phyloP scores from a whole-genome alignment of 1,140 invertebrate species.

The Pseudomyrmex concolor region DNA sequence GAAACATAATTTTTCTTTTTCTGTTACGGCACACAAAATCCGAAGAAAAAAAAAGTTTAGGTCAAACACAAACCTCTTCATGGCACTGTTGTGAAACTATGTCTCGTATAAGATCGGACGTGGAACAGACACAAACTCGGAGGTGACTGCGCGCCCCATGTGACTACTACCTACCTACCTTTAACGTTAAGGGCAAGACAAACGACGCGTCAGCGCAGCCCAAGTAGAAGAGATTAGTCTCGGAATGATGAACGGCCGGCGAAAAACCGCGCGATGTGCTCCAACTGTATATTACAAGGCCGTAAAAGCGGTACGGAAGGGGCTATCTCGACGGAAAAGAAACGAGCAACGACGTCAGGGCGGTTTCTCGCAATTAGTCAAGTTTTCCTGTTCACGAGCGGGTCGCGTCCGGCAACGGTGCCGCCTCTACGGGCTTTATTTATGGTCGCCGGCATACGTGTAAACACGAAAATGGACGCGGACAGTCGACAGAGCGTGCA shows the following conservation, averaged over 20 bases:
- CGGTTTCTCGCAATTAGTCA: constrained; percentile 76
- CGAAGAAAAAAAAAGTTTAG: constrained; percentile 4
- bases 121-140: constrained; percentile 17
- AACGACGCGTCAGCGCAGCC: constrained; percentile 71
- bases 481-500: constrained; percentile 21
- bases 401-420: constrained; percentile 60
- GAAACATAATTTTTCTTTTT: no score
- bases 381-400: constrained; percentile 69
- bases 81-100: constrained; percentile 34
- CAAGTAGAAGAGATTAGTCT: constrained; percentile 79
- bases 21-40: neutral
- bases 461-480: constrained; percentile 70
- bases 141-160: neutral
- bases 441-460: constrained; percentile 67
- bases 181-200: constrained; percentile 63
- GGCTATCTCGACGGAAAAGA: constrained; percentile 66
- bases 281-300: constrained; percentile 66
- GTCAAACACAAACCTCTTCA: neutral
- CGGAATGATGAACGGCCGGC: constrained; percentile 71
- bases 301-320: constrained; percentile 25
- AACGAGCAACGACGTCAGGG: constrained; percentile 64
- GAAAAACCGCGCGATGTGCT: constrained; percentile 71
- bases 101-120: constrained; percentile 36
- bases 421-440: constrained; percentile 62
- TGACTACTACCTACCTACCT: constrained; percentile 11